Evolutionary conservation across 2,113 vertebrate genomes (phyloP), one percentile per base, ranked within the genome.

Genomic region (Epinephelus lanceolatus): DNA sequence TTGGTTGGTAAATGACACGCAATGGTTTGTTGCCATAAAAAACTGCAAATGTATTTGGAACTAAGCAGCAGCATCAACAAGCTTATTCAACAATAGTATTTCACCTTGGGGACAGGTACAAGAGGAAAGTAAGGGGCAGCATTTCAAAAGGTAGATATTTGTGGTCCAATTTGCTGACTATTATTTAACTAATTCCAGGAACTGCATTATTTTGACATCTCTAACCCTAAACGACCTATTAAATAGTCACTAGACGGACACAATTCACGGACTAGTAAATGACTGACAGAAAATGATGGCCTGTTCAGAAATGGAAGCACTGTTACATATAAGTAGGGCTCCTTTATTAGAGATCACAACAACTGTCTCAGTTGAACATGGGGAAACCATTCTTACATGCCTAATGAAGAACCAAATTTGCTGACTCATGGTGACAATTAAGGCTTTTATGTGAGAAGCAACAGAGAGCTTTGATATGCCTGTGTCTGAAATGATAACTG

Each of bases 351-450:
- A 65, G 30, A 21, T 65, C 52, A 72, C 2, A 78, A 12, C 52
- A 88, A 23, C n/a, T 53, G 53, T 12, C 21, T 67, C 21, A 0
- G 17, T n/a, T 63, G 23, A 87, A 76, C 52, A 72, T 21, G 23
- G 56, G 65, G 19, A 83, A 73, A 60, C 45, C 53, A 49, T 62
- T 53, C 25, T 40, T 42, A 13, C 45, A 80, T 0, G 2, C 14
- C n/a, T 56, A 60, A 17, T 3, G 3, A 81, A 33, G n/a, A 60
- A 4, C 7, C 15, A 66, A 57, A 86, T 71, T 10, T 85, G 81
- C 86, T 80, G 89, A 90, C 62, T 92, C 86, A 91, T 77, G 66
- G 40, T 76, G 66, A 80, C 72, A 70, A 78, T 42, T 14, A 42
- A 49, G 47, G 37, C 23, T 52, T 66, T 60, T 18, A 30, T 47